Evolutionary conservation across 2,113 vertebrate species (phyloP), one percentile per base, ranked within the genome.

Genomic region (Nerophis ophidion): DNA sequence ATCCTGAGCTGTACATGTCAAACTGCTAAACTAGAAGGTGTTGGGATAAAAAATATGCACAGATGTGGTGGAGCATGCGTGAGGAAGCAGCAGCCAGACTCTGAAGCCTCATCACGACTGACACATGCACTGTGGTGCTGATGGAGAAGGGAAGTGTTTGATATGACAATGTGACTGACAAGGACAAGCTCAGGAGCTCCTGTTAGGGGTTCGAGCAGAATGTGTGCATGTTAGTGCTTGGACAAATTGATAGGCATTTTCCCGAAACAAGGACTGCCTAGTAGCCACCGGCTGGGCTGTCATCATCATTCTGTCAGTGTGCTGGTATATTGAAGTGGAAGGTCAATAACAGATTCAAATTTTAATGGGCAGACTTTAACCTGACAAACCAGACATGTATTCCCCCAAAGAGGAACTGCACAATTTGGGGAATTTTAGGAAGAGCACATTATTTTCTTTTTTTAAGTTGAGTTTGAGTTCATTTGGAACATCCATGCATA

Each of bases 311-410:
- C 78, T 76, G 72, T 80, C 83, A 74, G 70, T 66, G 65, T 48
- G 66, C 66, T 72, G 75, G 81, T 81, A 80, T 76, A 26, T 85
- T 84, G 70, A 79, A 71, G 75, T 83, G 76, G 79, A 84, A 87
- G 81, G 82, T 84, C 81, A 82, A 75, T 73, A 77, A 66, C 79
- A 86, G 84, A 83, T 85, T 85, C 80, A 84, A 79, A 81, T 68
- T 81, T 82, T 86, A 83, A 82, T 84, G 72, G 74, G 61, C 83
- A 78, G 65, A 66, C 77, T 87, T 81, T 76, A 85, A 85, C 81
- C 80, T 80, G 68, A 72, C 62, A 81, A 78, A 79, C 65, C 70
- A 78, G 66, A 46, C 71, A 70, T 79, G 68, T 78, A 11, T 76
- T 53, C 61, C 61, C 56, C 40, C 54, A 26, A 26, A 26, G 26